Percentiles rank a stretch among this genome's conserved stretches.
phyloP scores from a whole-genome alignment of 2,888 invertebrate species.

The Eristalis tenax region DNA sequence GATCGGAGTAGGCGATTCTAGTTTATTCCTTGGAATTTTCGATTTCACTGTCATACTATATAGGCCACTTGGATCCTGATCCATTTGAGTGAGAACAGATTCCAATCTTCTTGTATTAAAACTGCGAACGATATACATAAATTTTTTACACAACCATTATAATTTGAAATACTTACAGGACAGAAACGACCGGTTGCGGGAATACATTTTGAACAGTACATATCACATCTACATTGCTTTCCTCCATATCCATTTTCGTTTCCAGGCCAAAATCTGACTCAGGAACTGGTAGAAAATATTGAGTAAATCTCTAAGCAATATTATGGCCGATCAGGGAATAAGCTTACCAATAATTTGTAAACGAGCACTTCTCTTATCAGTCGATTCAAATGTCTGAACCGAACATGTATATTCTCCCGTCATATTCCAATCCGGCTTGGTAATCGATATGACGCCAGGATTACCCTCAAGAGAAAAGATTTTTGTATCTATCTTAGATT shows the following conservation, averaged over 20 bases:
- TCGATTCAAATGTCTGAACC: conserved; percentile 81
- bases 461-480: conserved; percentile 79
- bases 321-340: conserved; percentile 42
- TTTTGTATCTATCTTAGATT: conserved; percentile 80
- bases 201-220: conserved; percentile 81
- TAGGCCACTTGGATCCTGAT: conserved; percentile 80
- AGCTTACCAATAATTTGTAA: conserved; percentile 81
- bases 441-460: conserved; percentile 81
- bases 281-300: conserved; percentile 76
- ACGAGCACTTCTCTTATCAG: conserved; percentile 80
- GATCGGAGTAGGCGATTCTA: conserved; percentile 81
- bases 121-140: conserved; percentile 67
- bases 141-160: too few species aligned
- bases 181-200: conserved; percentile 79
- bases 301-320: conserved; percentile 73
- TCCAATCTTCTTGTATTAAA: conserved; percentile 79
- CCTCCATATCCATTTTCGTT: conserved; percentile 79
- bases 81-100: conserved; percentile 79
- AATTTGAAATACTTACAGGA: conserved; percentile 77
- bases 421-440: conserved; percentile 81
- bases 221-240: conserved; percentile 79
- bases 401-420: conserved; percentile 81
- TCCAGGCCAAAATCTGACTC: conserved; percentile 81
- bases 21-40: conserved; percentile 80
- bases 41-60: conserved; percentile 80